Percentiles rank a stretch among this genome's conserved stretches.
phyloP scores from a whole-genome alignment of 2,888 invertebrate genomes.

The Copidosoma aretas region DNA sequence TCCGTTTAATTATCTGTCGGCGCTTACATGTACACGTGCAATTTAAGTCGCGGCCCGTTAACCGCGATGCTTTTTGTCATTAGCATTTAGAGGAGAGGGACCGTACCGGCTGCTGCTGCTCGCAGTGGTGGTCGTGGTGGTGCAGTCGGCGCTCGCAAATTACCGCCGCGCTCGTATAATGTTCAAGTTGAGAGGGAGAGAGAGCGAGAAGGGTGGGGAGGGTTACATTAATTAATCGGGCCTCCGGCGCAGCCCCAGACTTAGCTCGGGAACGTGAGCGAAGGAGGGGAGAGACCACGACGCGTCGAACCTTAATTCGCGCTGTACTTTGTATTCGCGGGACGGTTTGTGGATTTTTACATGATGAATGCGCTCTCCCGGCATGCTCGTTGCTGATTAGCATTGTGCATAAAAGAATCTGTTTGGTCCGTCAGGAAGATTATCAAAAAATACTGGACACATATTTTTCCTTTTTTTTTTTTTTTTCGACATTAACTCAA shows the following conservation, averaged over 20 bases:
- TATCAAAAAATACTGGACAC: too few relatives aligned
- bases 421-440: too few relatives aligned
- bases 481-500: too few relatives aligned
- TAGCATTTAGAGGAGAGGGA: conserved; percentile 20
- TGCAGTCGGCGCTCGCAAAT: conserved; percentile 24
- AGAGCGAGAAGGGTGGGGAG: too few relatives aligned
- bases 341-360: too few relatives aligned
- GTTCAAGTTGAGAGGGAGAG: too few relatives aligned
- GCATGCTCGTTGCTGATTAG: too few relatives aligned
- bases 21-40: not conserved
- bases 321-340: not conserved
- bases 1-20: conserved; percentile 21
- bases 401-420: too few relatives aligned
- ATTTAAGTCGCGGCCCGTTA: conserved; percentile 17
- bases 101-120: not conserved
- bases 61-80: conserved; percentile 24
- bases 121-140: too few relatives aligned
- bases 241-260: not conserved
- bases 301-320: not conserved
- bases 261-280: too few relatives aligned
- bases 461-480: too few relatives aligned
- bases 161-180: not conserved
- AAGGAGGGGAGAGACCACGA: not conserved
- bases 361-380: too few relatives aligned
- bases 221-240: conserved; percentile 16